These are phyloP conservation scores for Rhogogaster chlorosoma DNA, from an alignment of 2,888 invertebrate species.

Conservation along the genomic window DNA sequence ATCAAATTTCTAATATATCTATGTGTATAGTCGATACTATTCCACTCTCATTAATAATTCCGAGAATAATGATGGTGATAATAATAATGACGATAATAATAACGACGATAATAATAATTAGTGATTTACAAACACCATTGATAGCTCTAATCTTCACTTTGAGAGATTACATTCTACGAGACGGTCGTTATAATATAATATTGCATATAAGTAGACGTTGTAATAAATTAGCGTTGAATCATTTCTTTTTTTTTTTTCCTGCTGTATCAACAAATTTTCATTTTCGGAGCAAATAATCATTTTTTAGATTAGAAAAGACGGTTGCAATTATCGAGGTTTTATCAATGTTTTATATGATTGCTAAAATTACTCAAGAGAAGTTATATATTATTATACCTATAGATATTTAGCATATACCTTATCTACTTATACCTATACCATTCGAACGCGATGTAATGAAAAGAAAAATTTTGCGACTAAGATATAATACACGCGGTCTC, in stretches of 20 bases:
- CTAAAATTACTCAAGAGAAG: not conserved
- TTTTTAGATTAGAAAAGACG: not conserved
- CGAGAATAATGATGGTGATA: not conserved
- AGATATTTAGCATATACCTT: not conserved
- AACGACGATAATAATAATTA: not conserved
- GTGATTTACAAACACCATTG: constrained; percentile 27
- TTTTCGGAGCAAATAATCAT: not conserved
- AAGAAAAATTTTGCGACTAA: constrained; percentile 15
- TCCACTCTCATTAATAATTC: not conserved
- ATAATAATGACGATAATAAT: not conserved
- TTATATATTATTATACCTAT: not conserved
- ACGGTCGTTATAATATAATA: constrained; percentile 1
- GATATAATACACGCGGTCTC: not conserved
- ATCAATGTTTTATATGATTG: not conserved
- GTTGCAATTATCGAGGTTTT: not conserved
- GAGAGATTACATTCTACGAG: not conserved
- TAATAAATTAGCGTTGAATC: constrained; percentile 1
- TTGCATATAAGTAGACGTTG: not conserved
- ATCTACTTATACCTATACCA: not conserved
- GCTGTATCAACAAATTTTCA: not conserved
- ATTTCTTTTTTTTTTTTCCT: not conserved
- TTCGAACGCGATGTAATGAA: not conserved
- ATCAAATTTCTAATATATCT: not conserved
- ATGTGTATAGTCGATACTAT: not conserved
- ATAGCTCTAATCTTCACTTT: constrained; percentile 9